These are phyloP conservation scores for Guaruba guarouba DNA, from an alignment of 2,113 vertebrate species.

Conservation along the genomic window DNA sequence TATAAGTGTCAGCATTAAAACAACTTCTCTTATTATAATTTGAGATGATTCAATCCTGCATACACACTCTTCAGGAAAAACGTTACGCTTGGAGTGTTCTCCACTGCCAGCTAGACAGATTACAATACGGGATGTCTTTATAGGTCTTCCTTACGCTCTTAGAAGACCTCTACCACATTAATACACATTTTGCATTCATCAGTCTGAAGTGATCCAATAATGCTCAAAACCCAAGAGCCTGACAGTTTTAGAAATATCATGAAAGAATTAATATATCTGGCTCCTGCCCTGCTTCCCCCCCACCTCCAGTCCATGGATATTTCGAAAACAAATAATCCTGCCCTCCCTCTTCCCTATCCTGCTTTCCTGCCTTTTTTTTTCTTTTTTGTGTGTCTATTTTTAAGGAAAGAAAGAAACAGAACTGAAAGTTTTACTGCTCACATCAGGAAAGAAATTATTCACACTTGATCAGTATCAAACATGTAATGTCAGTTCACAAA, in stretches of 20 bases:
- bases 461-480: neutral
- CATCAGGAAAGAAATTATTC: neutral
- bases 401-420: neutral
- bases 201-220: neutral
- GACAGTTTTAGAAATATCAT: neutral
- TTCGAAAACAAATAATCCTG: neutral
- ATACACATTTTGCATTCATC: neutral
- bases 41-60: neutral
- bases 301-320: neutral
- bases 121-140: neutral
- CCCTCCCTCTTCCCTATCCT: neutral
- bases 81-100: neutral
- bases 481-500: neutral
- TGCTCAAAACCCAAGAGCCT: neutral
- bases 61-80: neutral
- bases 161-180: neutral
- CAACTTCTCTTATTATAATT: neutral
- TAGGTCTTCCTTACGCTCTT: neutral
- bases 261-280: neutral
- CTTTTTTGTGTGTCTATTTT: neutral
- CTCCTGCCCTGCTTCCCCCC: neutral
- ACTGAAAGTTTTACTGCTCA: neutral
- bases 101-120: neutral
- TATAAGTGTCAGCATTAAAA: neutral
- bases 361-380: neutral